Percentiles rank a stretch among this genome's conserved stretches.
phyloP scores from a whole-genome alignment of 2,888 invertebrate species.

The Dynastes maya region DNA sequence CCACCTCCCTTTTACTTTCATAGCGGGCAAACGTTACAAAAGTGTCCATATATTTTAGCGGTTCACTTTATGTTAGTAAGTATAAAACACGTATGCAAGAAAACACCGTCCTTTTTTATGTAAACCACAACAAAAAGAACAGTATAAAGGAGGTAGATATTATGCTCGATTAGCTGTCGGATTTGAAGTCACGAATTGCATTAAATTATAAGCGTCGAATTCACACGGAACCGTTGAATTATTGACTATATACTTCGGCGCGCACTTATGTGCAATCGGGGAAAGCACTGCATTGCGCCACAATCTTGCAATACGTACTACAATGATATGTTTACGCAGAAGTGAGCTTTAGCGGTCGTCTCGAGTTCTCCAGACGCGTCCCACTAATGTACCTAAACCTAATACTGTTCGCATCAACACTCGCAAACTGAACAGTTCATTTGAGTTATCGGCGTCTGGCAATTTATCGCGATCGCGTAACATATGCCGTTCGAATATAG shows the following conservation, averaged over 20 bases:
- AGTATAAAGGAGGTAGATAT: no score
- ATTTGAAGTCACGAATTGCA: conserved; percentile 27
- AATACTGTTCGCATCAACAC: conserved; percentile 29
- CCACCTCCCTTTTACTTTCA: no score
- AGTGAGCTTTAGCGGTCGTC: conserved; percentile 31
- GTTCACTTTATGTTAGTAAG: no score
- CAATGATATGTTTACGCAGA: conserved; percentile 48
- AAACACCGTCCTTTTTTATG: no score
- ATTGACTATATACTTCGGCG: conserved; percentile 36
- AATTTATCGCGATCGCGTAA: conserved; percentile 11
- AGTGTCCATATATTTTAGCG: no score
- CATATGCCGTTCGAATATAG: conserved; percentile 20
- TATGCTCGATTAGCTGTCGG: background rate
- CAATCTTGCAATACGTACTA: conserved; percentile 34
- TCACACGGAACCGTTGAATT: conserved; percentile 27
- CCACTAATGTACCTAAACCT: conserved; percentile 2
- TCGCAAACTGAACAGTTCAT: conserved; percentile 20
- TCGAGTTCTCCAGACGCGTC: conserved; percentile 27
- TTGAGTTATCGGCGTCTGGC: conserved; percentile 13
- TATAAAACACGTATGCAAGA: no score
- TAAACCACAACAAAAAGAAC: no score
- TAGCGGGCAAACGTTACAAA: no score
- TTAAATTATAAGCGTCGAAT: conserved; percentile 38
- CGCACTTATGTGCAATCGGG: conserved; percentile 37
- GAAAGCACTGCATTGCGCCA: conserved; percentile 47